Conservation (phyloP, 2,888 invertebrate genomes). For the Crocallis elinguaria region DNA sequence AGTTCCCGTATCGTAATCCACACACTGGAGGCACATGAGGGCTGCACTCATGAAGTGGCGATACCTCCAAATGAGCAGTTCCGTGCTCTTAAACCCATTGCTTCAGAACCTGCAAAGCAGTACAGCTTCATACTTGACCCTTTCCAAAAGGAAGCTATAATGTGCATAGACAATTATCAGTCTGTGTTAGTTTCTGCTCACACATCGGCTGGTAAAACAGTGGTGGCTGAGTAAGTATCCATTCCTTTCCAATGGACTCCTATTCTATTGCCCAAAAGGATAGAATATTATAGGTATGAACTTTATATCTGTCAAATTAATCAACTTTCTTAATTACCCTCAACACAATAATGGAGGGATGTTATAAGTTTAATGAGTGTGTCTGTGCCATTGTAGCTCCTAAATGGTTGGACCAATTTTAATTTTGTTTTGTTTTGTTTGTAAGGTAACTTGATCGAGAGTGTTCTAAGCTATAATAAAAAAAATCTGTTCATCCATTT, state of each 20-base stretch:
- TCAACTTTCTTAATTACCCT: no score
- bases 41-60: conserved; percentile 98
- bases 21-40: conserved; percentile 94
- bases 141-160: conserved; percentile 98
- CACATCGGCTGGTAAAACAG: conserved; percentile 99
- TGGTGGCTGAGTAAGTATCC: conserved; percentile 96
- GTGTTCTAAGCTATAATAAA: no score
- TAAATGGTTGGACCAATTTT: no score
- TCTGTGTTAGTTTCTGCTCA: conserved; percentile 99
- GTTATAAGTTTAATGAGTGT: no score
- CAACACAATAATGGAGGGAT: no score
- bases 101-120: conserved; percentile 92
- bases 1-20: conserved; percentile 94
- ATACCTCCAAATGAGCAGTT: conserved; percentile 95
- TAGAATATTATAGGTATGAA: no score
- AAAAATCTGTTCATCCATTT: no score
- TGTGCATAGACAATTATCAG: conserved; percentile 98
- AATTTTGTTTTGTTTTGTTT: no score
- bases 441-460: no score
- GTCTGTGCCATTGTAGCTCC: no score
- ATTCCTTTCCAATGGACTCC: background rate
- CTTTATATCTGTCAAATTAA: no score
- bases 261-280: no score
- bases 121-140: conserved; percentile 98
- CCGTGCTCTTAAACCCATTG: conserved; percentile 82